These are phyloP conservation scores for Acanthacorydalis orientalis DNA, from an alignment of 2,888 invertebrate genomes.

Conservation along the genomic window DNA sequence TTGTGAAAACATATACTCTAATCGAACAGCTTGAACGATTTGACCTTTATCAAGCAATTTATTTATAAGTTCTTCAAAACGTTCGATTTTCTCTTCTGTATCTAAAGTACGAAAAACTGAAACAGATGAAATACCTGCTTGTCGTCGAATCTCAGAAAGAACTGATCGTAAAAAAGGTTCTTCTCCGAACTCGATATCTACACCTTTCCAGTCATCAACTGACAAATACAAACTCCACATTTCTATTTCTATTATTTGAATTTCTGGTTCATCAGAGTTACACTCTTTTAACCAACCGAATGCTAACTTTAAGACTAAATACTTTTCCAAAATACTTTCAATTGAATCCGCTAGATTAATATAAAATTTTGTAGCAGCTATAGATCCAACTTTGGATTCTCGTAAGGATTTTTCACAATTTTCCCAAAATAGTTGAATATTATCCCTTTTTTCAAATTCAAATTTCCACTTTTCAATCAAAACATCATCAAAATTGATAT, in stretches of 20 bases:
- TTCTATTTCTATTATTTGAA: conserved; percentile 18
- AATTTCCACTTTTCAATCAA: conserved; percentile 36
- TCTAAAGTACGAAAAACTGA: background rate
- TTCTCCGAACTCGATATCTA: conserved; percentile 22
- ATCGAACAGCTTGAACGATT: conserved; percentile 39
- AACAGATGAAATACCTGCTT: conserved; percentile 1
- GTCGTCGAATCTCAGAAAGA: conserved; percentile 1
- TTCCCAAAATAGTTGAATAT: conserved; percentile 33
- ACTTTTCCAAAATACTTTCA: conserved; percentile 26
- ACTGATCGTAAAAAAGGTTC: conserved; percentile 15
- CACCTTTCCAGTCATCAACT: conserved; percentile 17
- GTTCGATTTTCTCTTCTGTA: conserved; percentile 23
- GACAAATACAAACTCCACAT: conserved; percentile 20
- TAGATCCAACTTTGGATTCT: conserved; percentile 39
- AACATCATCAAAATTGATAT: conserved; percentile 32
- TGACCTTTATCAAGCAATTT: conserved; percentile 37
- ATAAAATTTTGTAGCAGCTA: conserved; percentile 45
- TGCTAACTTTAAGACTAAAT: conserved; percentile 25
- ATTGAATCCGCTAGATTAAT: conserved; percentile 35
- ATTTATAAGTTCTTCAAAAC: conserved; percentile 32
- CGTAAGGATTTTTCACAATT: conserved; percentile 44
- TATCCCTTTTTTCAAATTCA: conserved; percentile 30
- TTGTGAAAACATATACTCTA: conserved; percentile 34
- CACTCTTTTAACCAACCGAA: conserved; percentile 20
- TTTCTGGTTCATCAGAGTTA: conserved; percentile 13